Evolutionary conservation across 2,888 invertebrate species (phyloP).

Genomic region (Amorpha juglandis): DNA sequence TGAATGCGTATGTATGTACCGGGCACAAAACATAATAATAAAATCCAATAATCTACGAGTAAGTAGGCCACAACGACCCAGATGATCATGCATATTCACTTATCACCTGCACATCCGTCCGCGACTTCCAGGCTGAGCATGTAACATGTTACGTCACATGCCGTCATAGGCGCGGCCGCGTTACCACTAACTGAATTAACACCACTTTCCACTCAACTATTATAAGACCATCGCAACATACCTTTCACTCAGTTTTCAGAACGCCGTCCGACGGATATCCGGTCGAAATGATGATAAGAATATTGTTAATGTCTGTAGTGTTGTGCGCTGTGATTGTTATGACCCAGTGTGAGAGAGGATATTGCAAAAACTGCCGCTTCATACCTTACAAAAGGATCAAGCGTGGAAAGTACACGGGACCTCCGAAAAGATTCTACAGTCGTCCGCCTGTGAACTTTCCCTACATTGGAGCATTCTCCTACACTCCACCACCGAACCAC

Average conservation of each 20-base stretch:
- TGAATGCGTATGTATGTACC: too few species aligned
- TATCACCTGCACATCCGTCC: slow-evolving; percentile 29
- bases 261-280: slow-evolving; percentile 27
- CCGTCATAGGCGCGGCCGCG: slow-evolving; percentile 35
- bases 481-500: slow-evolving; percentile 67
- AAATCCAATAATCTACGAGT: not conserved
- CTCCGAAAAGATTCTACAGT: slow-evolving; percentile 61
- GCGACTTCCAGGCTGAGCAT: slow-evolving; percentile 30
- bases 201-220: slow-evolving; percentile 70
- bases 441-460: slow-evolving; percentile 56
- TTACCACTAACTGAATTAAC: slow-evolving; percentile 71
- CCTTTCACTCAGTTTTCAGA: slow-evolving; percentile 66
- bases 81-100: slow-evolving; percentile 24
- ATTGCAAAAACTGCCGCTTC: slow-evolving; percentile 37
- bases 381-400: slow-evolving; percentile 58
- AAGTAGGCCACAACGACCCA: not conserved
- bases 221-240: slow-evolving; percentile 63
- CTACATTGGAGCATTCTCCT: slow-evolving; percentile 57
- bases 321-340: slow-evolving; percentile 50
- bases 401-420: slow-evolving; percentile 63
- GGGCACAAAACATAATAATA: too few species aligned
- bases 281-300: slow-evolving; percentile 21
- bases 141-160: slow-evolving; percentile 47
- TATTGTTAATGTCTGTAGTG: slow-evolving; percentile 39
- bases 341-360: slow-evolving; percentile 49